phyloP scores from a whole-genome alignment of 2,113 vertebrate genomes.

The Pluvianellus socialis region DNA sequence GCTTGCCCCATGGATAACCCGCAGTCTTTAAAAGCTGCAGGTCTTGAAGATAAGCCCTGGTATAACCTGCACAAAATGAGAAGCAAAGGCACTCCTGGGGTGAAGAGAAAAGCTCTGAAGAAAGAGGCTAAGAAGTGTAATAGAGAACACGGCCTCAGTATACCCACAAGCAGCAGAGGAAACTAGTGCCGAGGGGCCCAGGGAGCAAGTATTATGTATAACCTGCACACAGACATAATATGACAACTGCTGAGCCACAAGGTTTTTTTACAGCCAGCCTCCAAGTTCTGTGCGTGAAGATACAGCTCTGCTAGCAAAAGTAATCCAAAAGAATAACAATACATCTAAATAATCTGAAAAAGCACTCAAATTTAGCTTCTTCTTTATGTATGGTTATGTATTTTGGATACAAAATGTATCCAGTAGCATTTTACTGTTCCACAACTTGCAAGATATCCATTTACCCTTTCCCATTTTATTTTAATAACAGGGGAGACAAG shows the following conservation, averaged over 20 bases:
- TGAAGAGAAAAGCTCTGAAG: neutral
- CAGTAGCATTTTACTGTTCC: neutral
- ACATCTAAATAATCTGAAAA: neutral
- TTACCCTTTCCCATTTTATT: constrained; percentile 14
- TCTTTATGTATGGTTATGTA: neutral
- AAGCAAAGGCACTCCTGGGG: neutral
- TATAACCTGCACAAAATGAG: fast-evolving
- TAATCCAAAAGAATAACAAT: neutral
- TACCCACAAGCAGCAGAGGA: neutral
- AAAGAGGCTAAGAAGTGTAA: neutral
- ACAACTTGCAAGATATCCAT: neutral
- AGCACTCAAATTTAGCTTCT: neutral
- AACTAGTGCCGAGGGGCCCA: neutral
- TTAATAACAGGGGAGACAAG: constrained; percentile 29
- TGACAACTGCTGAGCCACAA: neutral
- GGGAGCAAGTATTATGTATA: neutral
- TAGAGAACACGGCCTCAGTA: fast-evolving
- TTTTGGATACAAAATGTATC: neutral
- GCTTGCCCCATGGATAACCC: constrained; percentile 2
- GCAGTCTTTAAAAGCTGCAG: neutral
- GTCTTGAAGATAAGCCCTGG: neutral
- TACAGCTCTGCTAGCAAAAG: neutral
- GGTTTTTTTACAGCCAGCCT: neutral
- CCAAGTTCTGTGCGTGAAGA: neutral
- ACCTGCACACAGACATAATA: neutral